phyloP scores from a whole-genome alignment of 2,797 vertebrate genomes.

The Garrulus glandarius region DNA sequence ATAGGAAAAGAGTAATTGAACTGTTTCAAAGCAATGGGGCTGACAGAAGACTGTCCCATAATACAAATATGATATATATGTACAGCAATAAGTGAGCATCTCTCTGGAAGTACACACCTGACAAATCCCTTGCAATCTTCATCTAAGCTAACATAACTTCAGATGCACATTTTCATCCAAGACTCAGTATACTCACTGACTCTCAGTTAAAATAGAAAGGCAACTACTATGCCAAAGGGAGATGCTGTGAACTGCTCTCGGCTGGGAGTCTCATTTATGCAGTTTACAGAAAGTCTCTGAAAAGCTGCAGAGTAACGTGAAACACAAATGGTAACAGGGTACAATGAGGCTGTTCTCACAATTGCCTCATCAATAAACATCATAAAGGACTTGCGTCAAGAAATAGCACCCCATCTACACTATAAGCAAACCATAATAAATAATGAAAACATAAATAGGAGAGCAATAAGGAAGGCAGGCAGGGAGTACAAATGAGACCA shows the following conservation, averaged over 20 bases:
- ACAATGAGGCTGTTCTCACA: background rate
- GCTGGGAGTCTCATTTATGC: background rate
- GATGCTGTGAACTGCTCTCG: background rate
- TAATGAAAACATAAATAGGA: slow-evolving; percentile 24
- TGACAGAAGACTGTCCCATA: background rate
- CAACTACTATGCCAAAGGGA: background rate
- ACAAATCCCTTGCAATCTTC: background rate
- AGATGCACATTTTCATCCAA: background rate
- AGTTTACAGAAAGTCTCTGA: background rate
- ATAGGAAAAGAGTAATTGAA: background rate
- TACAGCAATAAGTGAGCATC: background rate
- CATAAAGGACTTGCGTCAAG: slow-evolving; percentile 25
- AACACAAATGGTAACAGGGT: background rate
- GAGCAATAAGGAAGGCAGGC: slow-evolving; percentile 37
- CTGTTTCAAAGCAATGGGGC: background rate
- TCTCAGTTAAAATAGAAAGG: background rate
- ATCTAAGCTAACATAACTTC: background rate
- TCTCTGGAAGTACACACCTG: background rate
- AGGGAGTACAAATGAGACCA: background rate
- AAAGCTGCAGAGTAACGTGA: background rate
- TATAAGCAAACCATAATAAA: background rate
- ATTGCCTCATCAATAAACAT: slow-evolving; percentile 42
- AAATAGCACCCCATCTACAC: background rate
- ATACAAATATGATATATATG: background rate
- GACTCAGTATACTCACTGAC: background rate